These are phyloP conservation scores for Diarsia rubi DNA, from an alignment of 2,888 invertebrate species.

Conservation along the genomic window DNA sequence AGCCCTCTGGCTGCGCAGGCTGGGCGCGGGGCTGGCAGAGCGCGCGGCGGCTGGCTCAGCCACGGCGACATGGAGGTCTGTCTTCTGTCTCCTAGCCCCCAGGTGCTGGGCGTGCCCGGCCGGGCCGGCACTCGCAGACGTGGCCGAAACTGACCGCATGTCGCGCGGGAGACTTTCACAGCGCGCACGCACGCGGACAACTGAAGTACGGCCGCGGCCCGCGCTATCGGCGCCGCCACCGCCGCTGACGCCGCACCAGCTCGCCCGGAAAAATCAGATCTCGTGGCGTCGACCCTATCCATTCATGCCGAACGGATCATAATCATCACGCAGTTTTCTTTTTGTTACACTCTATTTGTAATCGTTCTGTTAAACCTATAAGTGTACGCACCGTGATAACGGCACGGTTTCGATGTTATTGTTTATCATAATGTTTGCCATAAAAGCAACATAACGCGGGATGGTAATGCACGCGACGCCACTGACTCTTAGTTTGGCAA, in stretches of 20 bases:
- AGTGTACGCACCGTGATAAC: constrained; percentile 70
- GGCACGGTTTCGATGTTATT: constrained; percentile 50
- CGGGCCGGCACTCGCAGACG: constrained; percentile 68
- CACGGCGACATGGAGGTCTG: constrained; percentile 88
- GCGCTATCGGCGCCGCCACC: constrained; percentile 80
- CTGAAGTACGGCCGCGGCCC: constrained; percentile 82
- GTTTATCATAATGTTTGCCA: constrained; percentile 53
- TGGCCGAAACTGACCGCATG: constrained; percentile 84
- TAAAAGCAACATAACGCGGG: constrained; percentile 46
- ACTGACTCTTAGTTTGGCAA: constrained; percentile 77
- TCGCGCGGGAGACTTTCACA: constrained; percentile 86
- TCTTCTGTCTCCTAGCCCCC: constrained; percentile 91
- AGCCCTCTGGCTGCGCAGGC: constrained; percentile 89
- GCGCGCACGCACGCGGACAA: constrained; percentile 89
- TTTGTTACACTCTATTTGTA: constrained; percentile 87
- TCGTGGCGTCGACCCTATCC: constrained; percentile 87
- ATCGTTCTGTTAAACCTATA: constrained; percentile 71
- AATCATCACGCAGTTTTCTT: constrained; percentile 83
- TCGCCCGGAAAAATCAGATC: constrained; percentile 87
- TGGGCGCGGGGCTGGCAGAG: constrained; percentile 87
- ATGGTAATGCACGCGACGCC: constrained; percentile 64
- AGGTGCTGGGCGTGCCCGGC: constrained; percentile 71
- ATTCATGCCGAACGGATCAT: constrained; percentile 88
- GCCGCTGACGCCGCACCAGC: constrained; percentile 80
- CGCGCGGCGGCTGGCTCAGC: constrained; percentile 83